Conservation (phyloP, 2,797 vertebrate genomes). For the Pitangus sulphuratus region DNA sequence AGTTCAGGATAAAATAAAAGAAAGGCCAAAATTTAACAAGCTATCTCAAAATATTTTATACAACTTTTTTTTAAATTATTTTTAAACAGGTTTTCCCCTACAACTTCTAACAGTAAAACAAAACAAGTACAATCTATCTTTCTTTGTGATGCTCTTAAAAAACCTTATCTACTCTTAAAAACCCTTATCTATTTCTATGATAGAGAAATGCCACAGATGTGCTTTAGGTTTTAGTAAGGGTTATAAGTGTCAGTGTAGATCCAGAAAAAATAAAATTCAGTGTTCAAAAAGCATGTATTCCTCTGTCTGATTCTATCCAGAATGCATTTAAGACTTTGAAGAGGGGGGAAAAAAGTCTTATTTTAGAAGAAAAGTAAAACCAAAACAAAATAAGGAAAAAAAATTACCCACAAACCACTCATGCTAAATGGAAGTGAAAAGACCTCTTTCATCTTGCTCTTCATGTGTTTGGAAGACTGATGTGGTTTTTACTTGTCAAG, state of each 20-base stretch:
- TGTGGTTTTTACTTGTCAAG: background rate
- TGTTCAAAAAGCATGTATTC: background rate
- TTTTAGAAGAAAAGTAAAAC: background rate
- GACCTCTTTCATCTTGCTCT: background rate
- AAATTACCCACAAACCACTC: background rate
- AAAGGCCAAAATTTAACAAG: background rate
- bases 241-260: constrained; percentile 26
- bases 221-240: background rate
- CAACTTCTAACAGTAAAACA: background rate
- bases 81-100: background rate
- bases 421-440: constrained; percentile 26
- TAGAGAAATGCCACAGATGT: background rate
- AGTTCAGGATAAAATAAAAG: background rate
- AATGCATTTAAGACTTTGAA: background rate
- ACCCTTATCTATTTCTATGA: background rate
- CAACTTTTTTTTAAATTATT: background rate
- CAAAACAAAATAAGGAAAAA: background rate
- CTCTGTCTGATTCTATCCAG: background rate
- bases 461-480: background rate
- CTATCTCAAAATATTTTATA: background rate
- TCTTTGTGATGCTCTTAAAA: background rate
- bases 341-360: background rate
- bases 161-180: background rate
- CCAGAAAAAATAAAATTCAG: constrained; percentile 4
- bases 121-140: background rate